Percentiles rank a stretch among this genome's conserved stretches.
These are phyloP conservation scores for Prietella phreatophila DNA, from an alignment of 2,113 vertebrate species.

Conservation along the genomic window DNA sequence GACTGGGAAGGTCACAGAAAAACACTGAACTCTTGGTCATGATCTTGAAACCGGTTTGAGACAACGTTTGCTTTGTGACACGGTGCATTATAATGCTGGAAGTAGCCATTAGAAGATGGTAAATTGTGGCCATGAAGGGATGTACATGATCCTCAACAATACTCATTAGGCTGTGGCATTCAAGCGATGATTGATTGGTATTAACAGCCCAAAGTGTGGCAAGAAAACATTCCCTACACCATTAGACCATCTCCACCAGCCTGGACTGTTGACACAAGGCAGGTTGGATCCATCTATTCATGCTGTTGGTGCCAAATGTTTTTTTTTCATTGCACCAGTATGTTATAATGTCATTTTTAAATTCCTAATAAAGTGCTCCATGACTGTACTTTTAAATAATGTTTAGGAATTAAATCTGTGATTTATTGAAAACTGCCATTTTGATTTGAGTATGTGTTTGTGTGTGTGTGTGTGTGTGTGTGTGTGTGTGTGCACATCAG, in stretches of 20 bases:
- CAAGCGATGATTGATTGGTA: not conserved
- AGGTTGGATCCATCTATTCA: not conserved
- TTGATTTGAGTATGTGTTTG: not conserved
- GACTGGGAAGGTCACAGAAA: not conserved
- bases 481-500: slow-evolving; percentile 29
- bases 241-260: not conserved
- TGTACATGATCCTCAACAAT: not conserved
- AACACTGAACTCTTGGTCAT: not conserved
- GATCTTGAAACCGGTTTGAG: not conserved
- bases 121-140: not conserved
- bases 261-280: not conserved
- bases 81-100: not conserved
- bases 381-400: not conserved
- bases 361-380: not conserved
- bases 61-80: not conserved
- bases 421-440: not conserved
- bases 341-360: no score
- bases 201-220: not conserved
- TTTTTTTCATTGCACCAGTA: not conserved
- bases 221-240: not conserved
- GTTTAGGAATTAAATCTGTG: not conserved
- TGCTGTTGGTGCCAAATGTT: not conserved
- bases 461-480: slow-evolving; percentile 1
- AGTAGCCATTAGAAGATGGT: not conserved
- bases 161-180: not conserved